Evolutionary conservation across 2,113 vertebrate species (phyloP).

Genomic region (Brevimyrus niger): DNA sequence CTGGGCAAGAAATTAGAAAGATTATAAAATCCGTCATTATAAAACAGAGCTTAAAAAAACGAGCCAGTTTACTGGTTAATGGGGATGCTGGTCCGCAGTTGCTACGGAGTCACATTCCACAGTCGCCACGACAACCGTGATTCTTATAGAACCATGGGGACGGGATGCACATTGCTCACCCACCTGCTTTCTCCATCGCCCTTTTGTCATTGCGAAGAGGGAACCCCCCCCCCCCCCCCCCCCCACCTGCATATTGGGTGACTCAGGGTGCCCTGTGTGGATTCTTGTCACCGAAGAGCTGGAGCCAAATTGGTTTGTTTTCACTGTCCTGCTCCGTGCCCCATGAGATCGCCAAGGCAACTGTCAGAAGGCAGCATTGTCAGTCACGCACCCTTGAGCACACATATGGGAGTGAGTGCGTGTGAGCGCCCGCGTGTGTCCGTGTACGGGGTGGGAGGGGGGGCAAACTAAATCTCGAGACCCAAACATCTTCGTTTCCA

Average conservation of each 20-base stretch:
- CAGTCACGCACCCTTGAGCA: conserved; percentile 40
- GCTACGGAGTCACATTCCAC: background rate
- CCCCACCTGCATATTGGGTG: conserved; percentile 1
- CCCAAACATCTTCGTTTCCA: background rate
- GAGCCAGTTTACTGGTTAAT: background rate
- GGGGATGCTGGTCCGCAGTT: background rate
- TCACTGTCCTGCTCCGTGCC: conserved; percentile 38
- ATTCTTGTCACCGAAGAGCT: conserved; percentile 41
- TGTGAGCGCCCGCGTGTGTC: background rate
- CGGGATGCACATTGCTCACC: background rate
- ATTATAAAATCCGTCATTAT: conserved; percentile 5
- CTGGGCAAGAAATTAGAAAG: background rate
- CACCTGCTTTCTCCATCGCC: background rate
- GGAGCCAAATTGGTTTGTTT: conserved; percentile 51
- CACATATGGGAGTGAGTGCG: conserved; percentile 3
- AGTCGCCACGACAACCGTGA: background rate
- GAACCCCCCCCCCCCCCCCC: background rate
- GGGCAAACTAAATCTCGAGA: background rate
- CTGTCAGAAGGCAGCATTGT: conserved; percentile 45
- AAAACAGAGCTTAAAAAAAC: background rate
- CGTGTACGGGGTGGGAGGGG: background rate
- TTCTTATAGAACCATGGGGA: background rate
- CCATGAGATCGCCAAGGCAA: conserved; percentile 45
- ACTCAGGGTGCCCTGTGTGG: conserved; percentile 18
- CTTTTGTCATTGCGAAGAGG: background rate